A percentile compares a stretch with the other conserved stretches of the same genome.
phyloP scores from a whole-genome alignment of 2,113 vertebrate species.

The Colaptes auratus region DNA sequence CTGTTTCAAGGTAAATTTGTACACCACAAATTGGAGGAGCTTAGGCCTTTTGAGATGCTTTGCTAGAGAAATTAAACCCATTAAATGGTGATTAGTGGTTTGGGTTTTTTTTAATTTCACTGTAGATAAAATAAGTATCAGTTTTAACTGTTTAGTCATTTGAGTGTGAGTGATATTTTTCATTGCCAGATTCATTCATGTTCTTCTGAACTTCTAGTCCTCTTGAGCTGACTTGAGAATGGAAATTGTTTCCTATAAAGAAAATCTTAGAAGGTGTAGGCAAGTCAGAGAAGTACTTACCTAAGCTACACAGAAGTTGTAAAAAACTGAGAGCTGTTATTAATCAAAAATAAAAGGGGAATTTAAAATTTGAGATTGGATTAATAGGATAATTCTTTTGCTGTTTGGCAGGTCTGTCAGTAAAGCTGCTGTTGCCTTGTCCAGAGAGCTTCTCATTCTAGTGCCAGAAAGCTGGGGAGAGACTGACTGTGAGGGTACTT shows the following conservation, averaged over 20 bases:
- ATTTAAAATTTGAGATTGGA: not conserved
- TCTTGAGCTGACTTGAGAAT: not conserved
- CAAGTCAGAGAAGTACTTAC: not conserved
- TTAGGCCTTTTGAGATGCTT: not conserved
- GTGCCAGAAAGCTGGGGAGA: not conserved
- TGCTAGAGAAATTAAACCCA: not conserved
- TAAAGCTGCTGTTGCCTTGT: not conserved
- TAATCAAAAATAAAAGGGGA: not conserved
- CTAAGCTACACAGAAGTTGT: not conserved
- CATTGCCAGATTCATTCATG: not conserved
- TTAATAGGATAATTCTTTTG: not conserved
- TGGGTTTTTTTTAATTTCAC: not conserved
- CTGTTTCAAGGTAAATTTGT: not conserved
- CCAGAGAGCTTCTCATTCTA: accelerated
- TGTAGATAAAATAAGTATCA: not conserved
- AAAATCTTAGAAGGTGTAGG: not conserved
- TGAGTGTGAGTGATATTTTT: not conserved
- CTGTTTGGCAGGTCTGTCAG: accelerated
- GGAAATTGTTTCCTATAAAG: not conserved
- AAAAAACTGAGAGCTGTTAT: not conserved
- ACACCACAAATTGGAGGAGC: not conserved
- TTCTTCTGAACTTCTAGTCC: not conserved
- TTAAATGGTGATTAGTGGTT: not conserved
- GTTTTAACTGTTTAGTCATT: not conserved
- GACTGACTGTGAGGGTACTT: accelerated